Conservation (phyloP, 2,113 vertebrate species). For the Saccopteryx leptura region DNA sequence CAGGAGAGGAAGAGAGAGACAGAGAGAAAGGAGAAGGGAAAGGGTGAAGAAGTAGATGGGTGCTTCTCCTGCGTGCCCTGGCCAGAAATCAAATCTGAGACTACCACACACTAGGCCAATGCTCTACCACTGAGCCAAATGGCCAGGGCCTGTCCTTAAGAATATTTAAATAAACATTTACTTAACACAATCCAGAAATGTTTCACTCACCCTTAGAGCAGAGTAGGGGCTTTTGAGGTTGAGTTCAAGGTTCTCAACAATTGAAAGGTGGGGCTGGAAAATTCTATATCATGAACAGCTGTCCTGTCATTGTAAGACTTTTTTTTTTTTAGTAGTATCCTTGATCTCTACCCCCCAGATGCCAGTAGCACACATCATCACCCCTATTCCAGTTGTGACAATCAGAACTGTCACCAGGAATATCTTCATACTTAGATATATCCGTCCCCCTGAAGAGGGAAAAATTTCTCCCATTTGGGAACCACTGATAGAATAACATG, state of each 20-base stretch:
- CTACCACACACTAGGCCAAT: too few relatives aligned
- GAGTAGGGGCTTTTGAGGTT: neutral
- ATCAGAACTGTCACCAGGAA: neutral
- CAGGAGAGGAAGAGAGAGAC: too few relatives aligned
- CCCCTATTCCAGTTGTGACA: neutral
- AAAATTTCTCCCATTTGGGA: neutral
- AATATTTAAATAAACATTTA: slow-evolving; percentile 62
- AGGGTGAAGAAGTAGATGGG: too few relatives aligned
- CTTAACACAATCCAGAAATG: neutral
- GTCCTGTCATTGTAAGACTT: neutral
- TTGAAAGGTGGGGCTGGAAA: neutral
- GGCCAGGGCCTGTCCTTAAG: neutral
- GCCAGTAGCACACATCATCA: too few relatives aligned
- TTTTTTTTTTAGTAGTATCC: neutral
- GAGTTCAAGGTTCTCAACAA: neutral
- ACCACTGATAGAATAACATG: neutral
- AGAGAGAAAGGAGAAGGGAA: too few relatives aligned
- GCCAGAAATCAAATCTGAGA: too few relatives aligned
- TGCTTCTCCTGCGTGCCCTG: too few relatives aligned
- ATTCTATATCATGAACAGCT: neutral
- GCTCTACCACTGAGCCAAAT: too few relatives aligned
- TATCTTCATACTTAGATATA: neutral
- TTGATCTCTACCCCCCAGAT: neutral
- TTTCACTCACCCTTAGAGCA: neutral
- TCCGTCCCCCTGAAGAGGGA: fast-evolving